Base-by-base conservation (phyloP, 2,113 vertebrate species). In the Cyphomyrus plagiostoma region DNA sequence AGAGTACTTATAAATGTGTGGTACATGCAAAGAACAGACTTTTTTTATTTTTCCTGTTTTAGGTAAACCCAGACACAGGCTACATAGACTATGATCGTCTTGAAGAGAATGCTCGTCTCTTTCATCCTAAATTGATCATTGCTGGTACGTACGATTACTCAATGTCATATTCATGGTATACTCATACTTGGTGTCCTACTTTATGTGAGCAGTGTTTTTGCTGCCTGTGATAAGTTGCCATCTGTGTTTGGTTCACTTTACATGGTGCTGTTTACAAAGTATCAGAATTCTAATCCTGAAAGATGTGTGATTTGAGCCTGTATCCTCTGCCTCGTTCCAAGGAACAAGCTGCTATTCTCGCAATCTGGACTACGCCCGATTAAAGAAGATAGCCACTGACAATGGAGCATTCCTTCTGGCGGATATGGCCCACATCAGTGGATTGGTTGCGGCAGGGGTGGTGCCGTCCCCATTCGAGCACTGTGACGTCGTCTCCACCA, bases 381-480 rank as follows among this genome's bases (percentile, higher is more conserved):
- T 99, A 96, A 95, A 96, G 88, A 94, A 94, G 94, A 98, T 99
- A 0, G 97, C 98, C 0, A 94, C 97, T 0, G 96, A 96, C 92
- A 99, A 98, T 0, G 91, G 96, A 0, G 98, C 98, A 0, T 98
- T 96, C 0, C 97, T 99, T 5, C 94, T 99, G 97, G 97, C 96
- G 0, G 98, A 99, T 96, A 99, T 99, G 98, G 98, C 98, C 1
- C 98, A 99, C 93, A 97, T 99, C 93, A 99, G 98, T 0, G 98
- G 98, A 30, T 91, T 99, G 90, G 97, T 99, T 92, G 98, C 97
- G 0, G 98, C 98, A 0, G 97, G 97, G 0, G 96, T 99, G 80
- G 96, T 98, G 84, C 98, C 98, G 0, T 98, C 98, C 0, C 98
- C 98, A 1, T 99, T 99, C 0, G 96, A 97, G 1, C 88, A 97